These are phyloP conservation scores for Drosophila orena DNA, from an alignment of 1,140 invertebrate genomes.

Conservation along the genomic window DNA sequence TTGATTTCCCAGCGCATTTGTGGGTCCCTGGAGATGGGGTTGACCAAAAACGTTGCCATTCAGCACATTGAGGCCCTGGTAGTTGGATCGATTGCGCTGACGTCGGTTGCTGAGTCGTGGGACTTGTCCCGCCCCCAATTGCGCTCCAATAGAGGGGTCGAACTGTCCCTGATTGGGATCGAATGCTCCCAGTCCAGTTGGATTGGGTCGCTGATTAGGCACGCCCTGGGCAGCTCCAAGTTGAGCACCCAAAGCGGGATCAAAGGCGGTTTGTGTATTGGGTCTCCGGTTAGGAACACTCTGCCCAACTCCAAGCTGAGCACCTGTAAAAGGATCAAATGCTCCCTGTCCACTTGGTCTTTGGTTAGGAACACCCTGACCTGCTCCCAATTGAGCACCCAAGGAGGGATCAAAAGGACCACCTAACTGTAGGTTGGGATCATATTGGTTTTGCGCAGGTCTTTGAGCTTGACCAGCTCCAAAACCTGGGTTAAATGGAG, in stretches of 20 bases:
- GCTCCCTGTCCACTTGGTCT: constrained; percentile 1
- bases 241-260: constrained; percentile 34
- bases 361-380: constrained; percentile 5
- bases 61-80: constrained; percentile 68
- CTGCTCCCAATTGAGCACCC: constrained; percentile 1
- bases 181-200: constrained; percentile 5
- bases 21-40: constrained; percentile 58
- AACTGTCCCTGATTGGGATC: constrained; percentile 25
- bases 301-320: constrained; percentile 20
- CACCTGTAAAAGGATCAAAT: constrained; percentile 6
- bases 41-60: constrained; percentile 64
- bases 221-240: constrained; percentile 18
- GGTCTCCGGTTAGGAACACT: constrained; percentile 18
- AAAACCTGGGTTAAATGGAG: constrained; percentile 11
- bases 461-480: constrained; percentile 26
- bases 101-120: constrained; percentile 38
- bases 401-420: constrained; percentile 8
- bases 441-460: constrained; percentile 31
- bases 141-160: constrained; percentile 30
- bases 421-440: constrained; percentile 11
- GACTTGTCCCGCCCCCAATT: constrained; percentile 29
- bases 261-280: background rate
- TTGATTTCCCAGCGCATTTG: constrained; percentile 51
- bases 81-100: constrained; percentile 61
- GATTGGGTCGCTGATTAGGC: constrained; percentile 23